Evolutionary conservation across 2,797 vertebrate genomes (phyloP).

Genomic region (Scarus forsteni): DNA sequence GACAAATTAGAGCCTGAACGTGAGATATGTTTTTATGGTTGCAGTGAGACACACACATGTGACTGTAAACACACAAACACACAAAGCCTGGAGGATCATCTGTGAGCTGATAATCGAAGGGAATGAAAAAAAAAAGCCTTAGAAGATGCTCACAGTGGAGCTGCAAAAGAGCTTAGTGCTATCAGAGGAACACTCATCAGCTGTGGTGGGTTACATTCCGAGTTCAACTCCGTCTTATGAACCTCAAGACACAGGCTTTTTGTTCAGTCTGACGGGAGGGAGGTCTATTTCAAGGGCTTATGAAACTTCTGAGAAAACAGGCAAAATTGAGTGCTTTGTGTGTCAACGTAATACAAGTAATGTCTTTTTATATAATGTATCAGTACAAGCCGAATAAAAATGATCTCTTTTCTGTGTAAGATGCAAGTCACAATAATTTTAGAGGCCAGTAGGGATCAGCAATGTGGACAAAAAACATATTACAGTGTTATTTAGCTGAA

Average conservation of each 20-base stretch:
- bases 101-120: slow-evolving; percentile 19
- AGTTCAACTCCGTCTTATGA: slow-evolving; percentile 18
- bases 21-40: neutral
- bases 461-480: too few relatives aligned
- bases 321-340: too few relatives aligned
- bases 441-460: too few relatives aligned
- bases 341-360: neutral
- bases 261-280: neutral
- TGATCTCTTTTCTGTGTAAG: too few relatives aligned
- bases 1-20: slow-evolving; percentile 3
- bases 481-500: too few relatives aligned
- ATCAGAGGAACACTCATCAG: slow-evolving; percentile 21
- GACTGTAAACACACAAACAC: neutral
- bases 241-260: slow-evolving; percentile 1
- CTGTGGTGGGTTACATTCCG: slow-evolving; percentile 17
- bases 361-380: slow-evolving; percentile 11
- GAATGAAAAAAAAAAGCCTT: slow-evolving; percentile 1
- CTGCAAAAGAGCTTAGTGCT: slow-evolving; percentile 6
- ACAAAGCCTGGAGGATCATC: slow-evolving; percentile 14
- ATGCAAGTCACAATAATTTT: too few relatives aligned
- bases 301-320: neutral
- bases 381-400: too few relatives aligned
- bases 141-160: slow-evolving; percentile 5
- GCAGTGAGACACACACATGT: slow-evolving; percentile 4
- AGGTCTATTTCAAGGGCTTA: neutral